Conservation (phyloP, 1,140 invertebrate species). For the Hyles euphorbiae region DNA sequence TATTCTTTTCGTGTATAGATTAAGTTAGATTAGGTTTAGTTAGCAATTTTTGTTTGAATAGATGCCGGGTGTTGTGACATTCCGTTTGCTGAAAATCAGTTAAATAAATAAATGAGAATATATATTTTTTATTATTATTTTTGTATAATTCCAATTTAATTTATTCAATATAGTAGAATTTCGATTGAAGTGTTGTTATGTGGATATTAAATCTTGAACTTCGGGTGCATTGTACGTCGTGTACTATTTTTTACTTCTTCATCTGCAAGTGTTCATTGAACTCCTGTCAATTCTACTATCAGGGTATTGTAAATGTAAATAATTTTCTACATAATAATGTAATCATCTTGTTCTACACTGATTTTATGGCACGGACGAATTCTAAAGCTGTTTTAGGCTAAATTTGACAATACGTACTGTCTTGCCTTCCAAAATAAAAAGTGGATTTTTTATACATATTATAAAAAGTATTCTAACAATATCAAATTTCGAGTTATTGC, state of each 20-base stretch:
- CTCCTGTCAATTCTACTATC: too few species aligned
- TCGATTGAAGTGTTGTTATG: slow-evolving; percentile 48
- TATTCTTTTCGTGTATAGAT: slow-evolving; percentile 22
- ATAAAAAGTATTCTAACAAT: too few species aligned
- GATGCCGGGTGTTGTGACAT: slow-evolving; percentile 42
- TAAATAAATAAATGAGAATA: slow-evolving; percentile 22
- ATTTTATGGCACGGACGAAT: too few species aligned
- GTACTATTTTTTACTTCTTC: slow-evolving; percentile 12
- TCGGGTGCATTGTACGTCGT: slow-evolving; percentile 49
- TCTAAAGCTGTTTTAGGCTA: too few species aligned
- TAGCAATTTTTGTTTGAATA: slow-evolving; percentile 47
- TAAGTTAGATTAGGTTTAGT: slow-evolving; percentile 49
- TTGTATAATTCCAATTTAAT: slow-evolving; percentile 60
- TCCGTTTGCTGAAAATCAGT: slow-evolving; percentile 25
- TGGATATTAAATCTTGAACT: slow-evolving; percentile 38
- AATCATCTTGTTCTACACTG: too few species aligned
- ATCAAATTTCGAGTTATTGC: too few species aligned
- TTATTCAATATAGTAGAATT: slow-evolving; percentile 66
- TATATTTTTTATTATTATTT: slow-evolving; percentile 55
- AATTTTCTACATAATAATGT: too few species aligned
- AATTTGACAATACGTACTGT: too few species aligned
- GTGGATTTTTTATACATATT: too few species aligned
- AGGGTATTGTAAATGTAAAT: too few species aligned
- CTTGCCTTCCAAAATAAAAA: too few species aligned
- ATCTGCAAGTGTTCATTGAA: too few species aligned